Base-by-base conservation (phyloP, 2,888 invertebrate species). In the Archaeoteleia sp. region DNA sequence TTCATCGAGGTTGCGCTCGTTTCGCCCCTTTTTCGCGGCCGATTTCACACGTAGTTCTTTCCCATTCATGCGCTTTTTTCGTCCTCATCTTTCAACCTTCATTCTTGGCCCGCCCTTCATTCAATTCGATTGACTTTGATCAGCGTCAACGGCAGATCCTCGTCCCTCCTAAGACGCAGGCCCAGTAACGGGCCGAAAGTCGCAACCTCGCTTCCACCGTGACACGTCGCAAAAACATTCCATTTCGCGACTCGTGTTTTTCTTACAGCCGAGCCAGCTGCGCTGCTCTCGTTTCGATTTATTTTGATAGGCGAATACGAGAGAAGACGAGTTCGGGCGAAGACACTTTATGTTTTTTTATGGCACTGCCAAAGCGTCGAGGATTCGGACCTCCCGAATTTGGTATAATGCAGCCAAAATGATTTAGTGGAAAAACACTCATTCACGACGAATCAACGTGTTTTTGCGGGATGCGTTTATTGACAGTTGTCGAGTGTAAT, bases 91-190 rank as follows among this genome's bases (percentile, higher is more conserved):
- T 48, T 62, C 54, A 29, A 23, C 37, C 46, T 20, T 20, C 20
- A 13, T 29, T 39, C 35, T 23, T 3, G 40, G 55, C 13, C 55
- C 49, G 55, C 34, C 51, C 55, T 63, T 63, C 55, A 63, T 63
- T 55, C 55, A 63, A 57, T 63, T 63, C 63, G 55, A 63, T 57
- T 43, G 63, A 63, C 63, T 63, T 63, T 63, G 63, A 55, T 57
- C 55, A 57, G 63, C 55, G 63, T 63, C 51, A 51, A 63, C 55
- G 49, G 49, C 51, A 51, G 57, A 63, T 57, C 55, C 63, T 63
- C 63, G 48, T 30, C 29, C 37, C 57, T 43, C 35, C 43, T 39
- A 10, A 34, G 55, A 32, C 39, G 61, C 37, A 39, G 32, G 51
- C 61, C 54, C 51, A 63, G 5, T 57, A 63, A 63, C 63, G 63